These are phyloP conservation scores for Drosophila tanythrix DNA, from an alignment of 2,888 invertebrate genomes.

Conservation along the genomic window DNA sequence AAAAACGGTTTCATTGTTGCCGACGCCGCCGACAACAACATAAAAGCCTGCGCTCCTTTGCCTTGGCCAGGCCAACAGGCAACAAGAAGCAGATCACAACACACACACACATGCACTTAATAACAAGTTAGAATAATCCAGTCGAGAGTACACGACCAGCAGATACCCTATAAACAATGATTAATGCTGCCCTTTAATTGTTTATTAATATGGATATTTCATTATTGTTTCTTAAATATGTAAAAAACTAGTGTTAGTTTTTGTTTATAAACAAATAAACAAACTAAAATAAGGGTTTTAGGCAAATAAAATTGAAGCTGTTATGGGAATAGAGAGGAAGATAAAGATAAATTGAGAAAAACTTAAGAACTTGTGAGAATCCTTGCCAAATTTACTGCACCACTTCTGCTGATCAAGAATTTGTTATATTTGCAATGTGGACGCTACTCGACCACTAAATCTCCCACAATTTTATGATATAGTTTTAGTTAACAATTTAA, in stretches of 20 bases:
- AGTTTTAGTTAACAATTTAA: slow-evolving; percentile 23
- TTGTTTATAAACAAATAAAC: background rate
- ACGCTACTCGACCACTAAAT: background rate
- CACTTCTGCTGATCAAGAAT: background rate
- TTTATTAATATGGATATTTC: background rate
- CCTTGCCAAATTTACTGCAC: background rate
- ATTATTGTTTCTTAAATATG: background rate
- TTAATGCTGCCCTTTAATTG: background rate
- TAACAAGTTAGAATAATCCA: slow-evolving; percentile 42
- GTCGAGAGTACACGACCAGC: background rate
- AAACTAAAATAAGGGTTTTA: background rate
- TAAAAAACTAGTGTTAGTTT: background rate
- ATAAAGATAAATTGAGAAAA: background rate
- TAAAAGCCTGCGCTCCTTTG: slow-evolving; percentile 74
- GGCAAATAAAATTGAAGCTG: background rate
- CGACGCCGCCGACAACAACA: slow-evolving; percentile 75
- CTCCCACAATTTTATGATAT: background rate
- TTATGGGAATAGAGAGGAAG: background rate
- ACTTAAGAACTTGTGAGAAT: background rate
- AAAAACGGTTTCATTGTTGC: slow-evolving; percentile 83
- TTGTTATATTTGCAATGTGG: background rate
- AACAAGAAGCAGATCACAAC: slow-evolving; percentile 26
- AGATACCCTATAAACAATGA: slow-evolving; percentile 4
- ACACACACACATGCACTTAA: slow-evolving; percentile 50
- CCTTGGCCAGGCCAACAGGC: slow-evolving; percentile 56